Base-by-base conservation (phyloP, 2,888 invertebrate species). In the Orchesella flavescens region DNA sequence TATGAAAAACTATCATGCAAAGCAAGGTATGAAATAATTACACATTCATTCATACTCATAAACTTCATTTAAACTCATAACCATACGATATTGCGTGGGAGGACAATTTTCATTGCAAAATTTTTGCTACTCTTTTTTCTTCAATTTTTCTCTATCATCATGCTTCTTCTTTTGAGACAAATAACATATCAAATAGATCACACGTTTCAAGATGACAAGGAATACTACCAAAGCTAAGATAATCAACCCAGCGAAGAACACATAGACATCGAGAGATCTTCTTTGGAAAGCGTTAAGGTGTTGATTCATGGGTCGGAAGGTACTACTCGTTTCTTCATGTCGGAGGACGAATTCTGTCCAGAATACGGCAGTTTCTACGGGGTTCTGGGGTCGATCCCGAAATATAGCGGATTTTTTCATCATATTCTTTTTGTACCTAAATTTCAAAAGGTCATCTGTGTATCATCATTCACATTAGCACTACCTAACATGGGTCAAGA, bases 301-400 rank as follows among this genome's bases (percentile, higher is more conserved):
- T 13, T 82, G 24, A 63, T 59, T 81, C 85, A 84, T 84, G 0
- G 87, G 88, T 49, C 87, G 86, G 13, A 88, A 73, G 19, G 85
- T 65, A 46, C 79, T 73, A 1, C 66, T 69, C 0, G 85, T 85
- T 57, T 86, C 86, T n/a, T 88, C 86, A 63, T 88, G 86, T 19
- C 87, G 65, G 1, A 88, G 74, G 0, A 84, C 86, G 71, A 87
- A 88, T 57, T 88, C 88, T 10, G 87, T 87, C 87, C 87, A 88
- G 65, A 83, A 87, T 5, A 87, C 87, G 0, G 86, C 87, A 10
- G 76, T 83, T 7, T 87, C 86, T 4, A 87, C 82, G 12, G 87
- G 86, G 23, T 66, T 84, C 69, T 77, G 65, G 0, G 86, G 87
- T 1, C 86, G 73, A 43, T 88, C 87, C 19, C 82, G 69, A 43